Conservation (phyloP, 1,140 invertebrate species). For the Caenorhabditis brenneri region DNA sequence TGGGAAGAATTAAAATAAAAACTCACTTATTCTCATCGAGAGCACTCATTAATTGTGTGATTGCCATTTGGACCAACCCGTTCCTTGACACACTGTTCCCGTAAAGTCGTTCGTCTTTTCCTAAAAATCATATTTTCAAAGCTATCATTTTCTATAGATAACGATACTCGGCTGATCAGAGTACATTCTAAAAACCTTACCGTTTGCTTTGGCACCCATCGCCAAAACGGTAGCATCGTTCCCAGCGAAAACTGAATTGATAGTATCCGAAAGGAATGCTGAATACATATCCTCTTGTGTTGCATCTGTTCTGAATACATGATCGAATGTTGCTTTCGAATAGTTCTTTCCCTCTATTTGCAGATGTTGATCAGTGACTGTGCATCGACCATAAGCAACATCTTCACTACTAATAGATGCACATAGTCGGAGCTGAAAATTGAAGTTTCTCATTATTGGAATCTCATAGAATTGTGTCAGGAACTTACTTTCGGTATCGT, state of each 20-base stretch:
- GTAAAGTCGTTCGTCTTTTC: slow-evolving; percentile 51
- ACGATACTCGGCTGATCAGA: no score
- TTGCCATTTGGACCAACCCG: slow-evolving; percentile 25
- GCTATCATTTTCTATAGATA: no score
- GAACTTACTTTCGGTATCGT: slow-evolving; percentile 41
- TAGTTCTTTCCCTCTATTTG: slow-evolving; percentile 46
- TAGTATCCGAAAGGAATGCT: slow-evolving; percentile 14
- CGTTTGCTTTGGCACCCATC: slow-evolving; percentile 37
- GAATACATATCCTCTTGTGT: slow-evolving; percentile 32
- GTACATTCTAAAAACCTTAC: neutral
- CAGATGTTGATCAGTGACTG: slow-evolving; percentile 21
- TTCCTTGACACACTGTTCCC: slow-evolving; percentile 37
- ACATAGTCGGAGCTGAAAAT: slow-evolving; percentile 45
- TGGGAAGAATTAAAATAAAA: neutral
- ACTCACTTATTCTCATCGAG: slow-evolving; percentile 6
- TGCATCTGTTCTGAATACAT: slow-evolving; percentile 40
- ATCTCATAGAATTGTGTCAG: no score
- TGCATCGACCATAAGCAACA: slow-evolving; percentile 16
- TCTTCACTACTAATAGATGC: slow-evolving; percentile 22
- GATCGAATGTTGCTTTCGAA: slow-evolving; percentile 41
- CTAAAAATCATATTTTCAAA: no score
- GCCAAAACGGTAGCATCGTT: slow-evolving; percentile 40
- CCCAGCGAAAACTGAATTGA: slow-evolving; percentile 41
- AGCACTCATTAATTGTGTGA: slow-evolving; percentile 15
- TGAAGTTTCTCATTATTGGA: neutral